A percentile compares a stretch with the other conserved stretches of the same genome.
Evolutionary conservation across 2,888 invertebrate species (phyloP).

Genomic region (Nipponacmea schrenckii): DNA sequence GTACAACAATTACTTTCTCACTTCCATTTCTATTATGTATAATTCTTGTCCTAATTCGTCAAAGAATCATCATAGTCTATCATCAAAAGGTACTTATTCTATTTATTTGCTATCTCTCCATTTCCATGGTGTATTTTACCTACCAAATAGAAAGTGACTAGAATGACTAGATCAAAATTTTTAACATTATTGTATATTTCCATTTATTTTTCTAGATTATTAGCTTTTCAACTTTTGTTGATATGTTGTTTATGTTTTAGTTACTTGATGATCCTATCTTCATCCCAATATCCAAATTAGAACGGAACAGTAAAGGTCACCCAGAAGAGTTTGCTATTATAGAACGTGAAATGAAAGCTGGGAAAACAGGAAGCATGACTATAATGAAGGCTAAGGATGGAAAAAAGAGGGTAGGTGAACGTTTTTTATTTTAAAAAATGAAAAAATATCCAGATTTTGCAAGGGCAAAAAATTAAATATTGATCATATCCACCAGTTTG

Average conservation of each 20-base stretch:
- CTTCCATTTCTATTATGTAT: neutral
- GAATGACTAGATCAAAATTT: no score
- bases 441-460: neutral
- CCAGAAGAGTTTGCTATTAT: conserved; percentile 63
- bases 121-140: no score
- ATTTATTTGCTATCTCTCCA: no score
- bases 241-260: conserved; percentile 38
- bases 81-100: neutral
- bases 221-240: no score
- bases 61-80: neutral
- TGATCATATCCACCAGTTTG: neutral
- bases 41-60: neutral
- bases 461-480: neutral
- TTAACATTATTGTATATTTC: no score
- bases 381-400: conserved; percentile 53
- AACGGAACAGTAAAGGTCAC: conserved; percentile 63
- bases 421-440: neutral
- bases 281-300: conserved; percentile 66
- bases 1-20: conserved; percentile 39
- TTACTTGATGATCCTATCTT: conserved; percentile 68
- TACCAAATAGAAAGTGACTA: no score
- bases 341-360: conserved; percentile 59
- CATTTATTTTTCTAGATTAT: no score
- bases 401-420: conserved; percentile 46
- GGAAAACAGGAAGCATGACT: conserved; percentile 50